Base-by-base conservation (phyloP, 37 sponge, comb jelly and placozoan species). In the Axinella damicornis region DNA sequence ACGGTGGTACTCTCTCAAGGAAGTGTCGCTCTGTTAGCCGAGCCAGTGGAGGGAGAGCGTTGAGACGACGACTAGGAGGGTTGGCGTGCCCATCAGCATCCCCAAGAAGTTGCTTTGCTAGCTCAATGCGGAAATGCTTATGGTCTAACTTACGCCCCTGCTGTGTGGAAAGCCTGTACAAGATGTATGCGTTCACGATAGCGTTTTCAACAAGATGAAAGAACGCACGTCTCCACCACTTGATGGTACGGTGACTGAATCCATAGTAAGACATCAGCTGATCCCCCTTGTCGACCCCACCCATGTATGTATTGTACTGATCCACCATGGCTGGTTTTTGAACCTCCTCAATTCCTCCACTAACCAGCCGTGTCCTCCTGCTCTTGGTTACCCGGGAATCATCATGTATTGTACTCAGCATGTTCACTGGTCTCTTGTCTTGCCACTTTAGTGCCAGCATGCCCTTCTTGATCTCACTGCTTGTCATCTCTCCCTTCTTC, bases 201-300 rank as follows among this genome's bases (percentile, higher is more conserved):
- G 68, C 53, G 0, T 39, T 38, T 14, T 79, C 69, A 32, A 79
- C 1, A 15, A 79, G 31, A 34, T 79, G 80, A 53, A 79, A 79
- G 41, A 40, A 37, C 6, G 54, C 68, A 18, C 80, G 31, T 58
- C 61, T 68, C 68, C 74, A 83, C 83, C 83, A 83, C 46, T 73
- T 71, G 28, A 22, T 27, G 14, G 73, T 31, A 57, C 39, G 30
- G 67, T 84, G 75, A 18, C 25, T 25, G 35, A 65, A 84, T 0
- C 85, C 65, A 35, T 84, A 84, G 55, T 74, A 84, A 27, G 46
- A 25, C 0, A 84, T 41, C 19, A 84, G 55, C 76, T 84, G 85
- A 24, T 74, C 85, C 1, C 70, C 65, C 15, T 27, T 70, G 39
- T 82, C 83, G 25, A 82, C 83, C 0, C 81, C 81, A 54, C 81